Evolutionary conservation across 2,113 vertebrate species (phyloP).

Genomic region (Hypocryptadius cinnamomeus): DNA sequence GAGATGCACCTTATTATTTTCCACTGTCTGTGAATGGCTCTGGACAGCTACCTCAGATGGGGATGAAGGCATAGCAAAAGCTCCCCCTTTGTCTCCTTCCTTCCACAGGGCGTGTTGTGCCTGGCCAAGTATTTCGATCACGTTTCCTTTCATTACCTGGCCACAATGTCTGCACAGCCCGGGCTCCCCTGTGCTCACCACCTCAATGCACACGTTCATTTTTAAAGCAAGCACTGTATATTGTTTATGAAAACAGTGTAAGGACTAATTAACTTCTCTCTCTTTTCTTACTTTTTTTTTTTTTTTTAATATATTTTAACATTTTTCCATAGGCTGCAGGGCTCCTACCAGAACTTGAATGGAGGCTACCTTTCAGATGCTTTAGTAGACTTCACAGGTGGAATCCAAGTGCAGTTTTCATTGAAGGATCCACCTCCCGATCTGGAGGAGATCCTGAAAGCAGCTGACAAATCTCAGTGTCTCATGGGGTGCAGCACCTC

Average conservation of each 20-base stretch:
- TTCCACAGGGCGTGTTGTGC: neutral
- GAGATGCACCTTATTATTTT: neutral
- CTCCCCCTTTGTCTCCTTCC: neutral
- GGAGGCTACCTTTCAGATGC: conserved; percentile 79
- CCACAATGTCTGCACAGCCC: neutral
- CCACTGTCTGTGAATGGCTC: neutral
- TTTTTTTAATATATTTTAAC: neutral
- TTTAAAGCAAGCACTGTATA: neutral
- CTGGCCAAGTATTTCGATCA: neutral
- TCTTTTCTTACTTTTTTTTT: accelerated
- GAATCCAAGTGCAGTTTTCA: conserved; percentile 70
- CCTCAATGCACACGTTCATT: neutral
- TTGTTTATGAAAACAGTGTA: neutral
- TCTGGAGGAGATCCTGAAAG: conserved; percentile 70
- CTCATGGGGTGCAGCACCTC: conserved; percentile 81
- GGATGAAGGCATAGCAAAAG: neutral
- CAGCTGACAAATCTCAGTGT: conserved; percentile 61
- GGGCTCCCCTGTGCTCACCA: neutral
- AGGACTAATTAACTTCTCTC: neutral
- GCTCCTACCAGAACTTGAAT: conserved; percentile 82
- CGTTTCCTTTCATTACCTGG: neutral
- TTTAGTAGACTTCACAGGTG: conserved; percentile 87
- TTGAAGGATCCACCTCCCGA: conserved; percentile 48
- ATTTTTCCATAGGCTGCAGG: conserved; percentile 69
- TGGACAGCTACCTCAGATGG: neutral